These are phyloP conservation scores for Gobio gobio DNA, from an alignment of 2,113 vertebrate species.

Conservation along the genomic window DNA sequence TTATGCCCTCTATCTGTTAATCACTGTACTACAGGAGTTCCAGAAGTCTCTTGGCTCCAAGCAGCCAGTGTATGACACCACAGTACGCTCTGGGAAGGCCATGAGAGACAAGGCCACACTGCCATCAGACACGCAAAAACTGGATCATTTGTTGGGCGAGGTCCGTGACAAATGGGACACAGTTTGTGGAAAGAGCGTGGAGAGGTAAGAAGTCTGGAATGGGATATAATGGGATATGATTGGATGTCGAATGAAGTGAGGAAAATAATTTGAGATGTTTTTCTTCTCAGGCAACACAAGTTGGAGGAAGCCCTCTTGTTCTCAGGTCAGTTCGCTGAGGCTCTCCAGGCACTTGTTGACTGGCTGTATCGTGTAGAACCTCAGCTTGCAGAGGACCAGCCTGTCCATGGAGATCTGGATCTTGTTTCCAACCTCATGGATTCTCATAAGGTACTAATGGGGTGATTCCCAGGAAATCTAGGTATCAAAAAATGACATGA, in stretches of 20 bases:
- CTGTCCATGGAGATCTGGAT: conserved; percentile 94
- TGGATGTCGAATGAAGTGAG: background rate
- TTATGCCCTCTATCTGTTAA: background rate
- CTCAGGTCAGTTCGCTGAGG: conserved; percentile 97
- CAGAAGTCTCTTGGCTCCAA: conserved; percentile 96
- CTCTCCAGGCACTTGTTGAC: conserved; percentile 94
- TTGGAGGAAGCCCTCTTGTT: conserved; percentile 97
- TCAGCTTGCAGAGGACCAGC: conserved; percentile 93
- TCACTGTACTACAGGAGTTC: conserved; percentile 83
- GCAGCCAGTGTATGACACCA: conserved; percentile 97
- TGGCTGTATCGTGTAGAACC: conserved; percentile 98
- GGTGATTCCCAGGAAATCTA: background rate
- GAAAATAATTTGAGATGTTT: background rate
- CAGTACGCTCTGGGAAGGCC: conserved; percentile 90
- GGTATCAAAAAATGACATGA: background rate
- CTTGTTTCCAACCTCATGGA: conserved; percentile 98
- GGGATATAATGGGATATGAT: background rate
- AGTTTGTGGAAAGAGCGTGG: conserved; percentile 97
- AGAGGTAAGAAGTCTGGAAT: conserved; percentile 78
- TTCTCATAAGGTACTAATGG: conserved; percentile 87
- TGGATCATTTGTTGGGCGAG: conserved; percentile 93
- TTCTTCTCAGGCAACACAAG: conserved; percentile 90
- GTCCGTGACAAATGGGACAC: conserved; percentile 99
- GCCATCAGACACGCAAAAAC: conserved; percentile 86
- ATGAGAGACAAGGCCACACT: conserved; percentile 94